These are phyloP conservation scores for Belonocnema kinseyi DNA, from an alignment of 1,140 invertebrate genomes.

Conservation along the genomic window DNA sequence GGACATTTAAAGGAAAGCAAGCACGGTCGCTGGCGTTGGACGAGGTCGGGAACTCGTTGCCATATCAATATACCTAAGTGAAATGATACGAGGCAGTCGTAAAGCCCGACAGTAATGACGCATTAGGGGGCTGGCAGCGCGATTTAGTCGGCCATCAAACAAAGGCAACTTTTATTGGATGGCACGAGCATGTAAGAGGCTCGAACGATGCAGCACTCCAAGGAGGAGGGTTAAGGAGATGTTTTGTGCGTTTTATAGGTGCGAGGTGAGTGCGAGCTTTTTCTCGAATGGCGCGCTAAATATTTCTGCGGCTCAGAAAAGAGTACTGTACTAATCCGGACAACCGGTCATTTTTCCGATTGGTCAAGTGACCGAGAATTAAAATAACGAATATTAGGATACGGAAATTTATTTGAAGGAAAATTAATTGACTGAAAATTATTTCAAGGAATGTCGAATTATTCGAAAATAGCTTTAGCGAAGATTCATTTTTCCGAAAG, in stretches of 20 bases:
- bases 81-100: conserved; percentile 76
- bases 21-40: conserved; percentile 57
- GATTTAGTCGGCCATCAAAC: conserved; percentile 76
- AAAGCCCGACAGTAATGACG: conserved; percentile 77
- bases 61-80: conserved; percentile 78
- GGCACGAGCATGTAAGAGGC: conserved; percentile 68
- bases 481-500: too few species aligned
- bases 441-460: too few species aligned
- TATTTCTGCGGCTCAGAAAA: conserved; percentile 44
- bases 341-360: too few species aligned
- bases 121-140: conserved; percentile 75
- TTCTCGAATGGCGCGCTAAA: conserved; percentile 43
- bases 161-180: conserved; percentile 76
- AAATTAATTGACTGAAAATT: too few species aligned
- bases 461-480: too few species aligned
- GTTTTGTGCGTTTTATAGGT: conserved; percentile 52
- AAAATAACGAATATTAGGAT: too few species aligned
- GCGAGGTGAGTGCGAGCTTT: conserved; percentile 43
- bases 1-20: conserved; percentile 61
- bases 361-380: too few species aligned
- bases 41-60: conserved; percentile 73
- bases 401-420: too few species aligned
- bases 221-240: conserved; percentile 54
- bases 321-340: too few species aligned
- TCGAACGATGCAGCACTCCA: conserved; percentile 58